Conservation (phyloP, 92 coral and sea anemone genomes). For the Epizoanthus scotinus region DNA sequence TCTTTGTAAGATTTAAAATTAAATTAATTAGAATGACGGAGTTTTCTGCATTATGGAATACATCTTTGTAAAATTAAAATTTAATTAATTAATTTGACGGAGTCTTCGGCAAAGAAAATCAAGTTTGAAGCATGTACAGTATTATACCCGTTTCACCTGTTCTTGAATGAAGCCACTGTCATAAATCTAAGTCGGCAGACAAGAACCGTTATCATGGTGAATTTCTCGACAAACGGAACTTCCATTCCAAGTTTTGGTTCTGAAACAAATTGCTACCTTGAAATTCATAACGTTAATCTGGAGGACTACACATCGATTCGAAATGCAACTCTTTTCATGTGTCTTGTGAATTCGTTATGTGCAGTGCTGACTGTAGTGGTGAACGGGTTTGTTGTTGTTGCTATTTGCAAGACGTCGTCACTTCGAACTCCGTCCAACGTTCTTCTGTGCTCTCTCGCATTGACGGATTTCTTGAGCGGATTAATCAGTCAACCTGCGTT, state of each 20-base stretch:
- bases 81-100: too few relatives aligned
- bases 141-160: too few relatives aligned
- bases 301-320: conserved; percentile 2
- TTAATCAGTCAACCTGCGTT: conserved; percentile 31
- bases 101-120: too few relatives aligned
- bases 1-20: too few relatives aligned
- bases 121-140: too few relatives aligned
- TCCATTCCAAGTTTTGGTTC: neutral
- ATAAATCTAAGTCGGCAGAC: neutral
- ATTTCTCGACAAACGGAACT: conserved; percentile 20
- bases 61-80: too few relatives aligned
- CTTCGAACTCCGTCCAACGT: conserved; percentile 33
- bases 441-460: conserved; percentile 8
- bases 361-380: conserved; percentile 29
- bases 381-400: conserved; percentile 13
- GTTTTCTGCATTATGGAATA: too few relatives aligned
- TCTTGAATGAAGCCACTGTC: too few relatives aligned
- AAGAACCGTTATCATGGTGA: neutral
- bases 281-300: conserved; percentile 21
- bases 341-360: conserved; percentile 17
- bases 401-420: conserved; percentile 21
- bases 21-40: too few relatives aligned
- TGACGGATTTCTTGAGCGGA: conserved; percentile 32
- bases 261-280: conserved; percentile 26
- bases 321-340: conserved; percentile 30